Evolutionary conservation across 2,113 vertebrate genomes (phyloP), one percentile per base, ranked within the genome.

Genomic region (Mixornis gularis): DNA sequence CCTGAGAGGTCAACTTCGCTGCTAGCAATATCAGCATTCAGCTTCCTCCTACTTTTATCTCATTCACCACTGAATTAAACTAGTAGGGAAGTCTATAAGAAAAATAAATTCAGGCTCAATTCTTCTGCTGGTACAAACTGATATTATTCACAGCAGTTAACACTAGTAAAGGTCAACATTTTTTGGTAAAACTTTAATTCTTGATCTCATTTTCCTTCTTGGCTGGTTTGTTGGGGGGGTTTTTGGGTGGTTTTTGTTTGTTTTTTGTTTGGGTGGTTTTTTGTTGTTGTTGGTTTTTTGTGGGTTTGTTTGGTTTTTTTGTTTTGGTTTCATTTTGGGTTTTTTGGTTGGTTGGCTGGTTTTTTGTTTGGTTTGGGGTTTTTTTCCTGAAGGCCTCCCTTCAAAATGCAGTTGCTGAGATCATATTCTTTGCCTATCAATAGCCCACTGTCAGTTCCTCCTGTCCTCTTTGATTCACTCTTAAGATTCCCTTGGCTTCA

Each of bases 61-160:
- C 46, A 30, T 56, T 56, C 72, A 74, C 53, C 46, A 92, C 38
- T 79, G 59, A 92, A 72, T 85, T 94, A 52, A 76, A 49, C 41
- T 69, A 51, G 29, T 58, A 76, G 71, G 85, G 29, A 95, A 90
- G 29, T 72, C 58, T 51, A 43, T 25, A 92, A 93, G 41, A 89
- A 95, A 93, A 95, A 93, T 69, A 95, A 94, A 93, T 87, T 64
- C n/a, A 74, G 32, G 18, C 27, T 83, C 40, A 84, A 10, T 79
- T 94, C 65, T 38, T 89, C 53, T 90, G 40, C 73, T 93, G 77
- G 36, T 65, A 62, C 51, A 69, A 84, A 81, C 62, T 60, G 80
- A 92, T 94, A 83, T 17, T 88, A 93, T 92, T 94, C 83, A 76
- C 46, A 70, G 60, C 18, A 77, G 30, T 79, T 92, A 71, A 64